Evolutionary conservation across 2,797 vertebrate genomes (phyloP).

Genomic region (Labeo calbasu): DNA sequence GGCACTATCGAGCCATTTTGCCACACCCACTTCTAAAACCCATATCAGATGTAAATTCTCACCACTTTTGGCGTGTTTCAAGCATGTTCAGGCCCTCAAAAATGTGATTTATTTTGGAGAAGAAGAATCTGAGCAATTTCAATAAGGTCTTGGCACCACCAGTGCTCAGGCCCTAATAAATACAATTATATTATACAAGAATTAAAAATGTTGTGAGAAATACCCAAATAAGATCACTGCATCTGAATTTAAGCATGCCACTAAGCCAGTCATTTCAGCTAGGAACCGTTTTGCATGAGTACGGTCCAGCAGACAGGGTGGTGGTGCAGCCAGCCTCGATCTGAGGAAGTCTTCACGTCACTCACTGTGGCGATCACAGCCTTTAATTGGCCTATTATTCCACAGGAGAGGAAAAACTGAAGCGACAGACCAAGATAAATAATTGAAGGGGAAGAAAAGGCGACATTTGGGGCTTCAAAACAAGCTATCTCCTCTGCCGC

Average conservation of each 20-base stretch:
- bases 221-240: neutral
- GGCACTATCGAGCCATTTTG: no score
- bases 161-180: no score
- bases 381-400: conserved; percentile 72
- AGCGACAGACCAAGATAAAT: conserved; percentile 69
- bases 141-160: no score
- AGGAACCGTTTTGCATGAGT: neutral
- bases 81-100: no score
- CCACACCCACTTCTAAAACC: no score
- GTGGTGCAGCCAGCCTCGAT: neutral
- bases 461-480: conserved; percentile 74
- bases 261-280: neutral
- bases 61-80: no score
- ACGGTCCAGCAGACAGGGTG: conserved; percentile 2
- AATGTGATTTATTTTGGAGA: no score
- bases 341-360: conserved; percentile 46
- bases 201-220: neutral
- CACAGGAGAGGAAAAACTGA: conserved; percentile 64
- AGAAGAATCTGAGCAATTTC: no score
- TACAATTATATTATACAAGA: no score
- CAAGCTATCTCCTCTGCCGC: conserved; percentile 62
- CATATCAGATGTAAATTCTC: no score
- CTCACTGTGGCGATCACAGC: conserved; percentile 60
- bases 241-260: neutral
- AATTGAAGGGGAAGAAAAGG: conserved; percentile 72